These are phyloP conservation scores for Sialis fuliginosa DNA, from an alignment of 2,888 invertebrate species.

Conservation along the genomic window DNA sequence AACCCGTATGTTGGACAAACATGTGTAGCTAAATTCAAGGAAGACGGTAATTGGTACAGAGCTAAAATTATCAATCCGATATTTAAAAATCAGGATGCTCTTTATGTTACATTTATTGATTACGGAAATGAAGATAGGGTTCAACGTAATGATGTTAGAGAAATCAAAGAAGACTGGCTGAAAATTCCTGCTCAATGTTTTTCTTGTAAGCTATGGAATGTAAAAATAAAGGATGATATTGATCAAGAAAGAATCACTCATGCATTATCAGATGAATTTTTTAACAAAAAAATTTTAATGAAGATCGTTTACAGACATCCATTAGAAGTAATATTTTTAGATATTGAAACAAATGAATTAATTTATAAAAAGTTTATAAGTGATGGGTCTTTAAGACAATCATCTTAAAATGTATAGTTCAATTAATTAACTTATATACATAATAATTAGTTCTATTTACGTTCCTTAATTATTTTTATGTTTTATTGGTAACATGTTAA, in stretches of 20 bases:
- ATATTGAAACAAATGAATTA: background rate
- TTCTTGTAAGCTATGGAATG: background rate
- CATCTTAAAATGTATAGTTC: too few relatives aligned
- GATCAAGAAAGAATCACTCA: background rate
- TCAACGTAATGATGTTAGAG: slow-evolving; percentile 26
- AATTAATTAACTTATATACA: too few relatives aligned
- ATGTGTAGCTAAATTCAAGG: slow-evolving; percentile 42
- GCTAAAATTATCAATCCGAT: slow-evolving; percentile 38
- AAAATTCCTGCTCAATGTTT: slow-evolving; percentile 27
- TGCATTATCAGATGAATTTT: background rate
- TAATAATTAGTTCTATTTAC: too few relatives aligned
- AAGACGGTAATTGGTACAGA: slow-evolving; percentile 54
- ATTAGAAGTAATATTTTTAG: background rate
- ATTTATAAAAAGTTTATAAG: slow-evolving; percentile 2
- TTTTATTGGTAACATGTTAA: too few relatives aligned
- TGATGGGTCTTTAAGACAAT: background rate
- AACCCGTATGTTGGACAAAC: slow-evolving; percentile 31
- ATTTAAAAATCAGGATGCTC: slow-evolving; percentile 20
- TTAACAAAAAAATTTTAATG: background rate
- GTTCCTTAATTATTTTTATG: too few relatives aligned
- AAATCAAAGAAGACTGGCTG: slow-evolving; percentile 30
- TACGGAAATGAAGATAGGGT: slow-evolving; percentile 48
- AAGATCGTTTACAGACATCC: background rate
- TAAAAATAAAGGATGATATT: background rate
- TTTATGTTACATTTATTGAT: slow-evolving; percentile 55